Conservation (phyloP, 2,797 vertebrate genomes). For the Sitta carolinensis region DNA sequence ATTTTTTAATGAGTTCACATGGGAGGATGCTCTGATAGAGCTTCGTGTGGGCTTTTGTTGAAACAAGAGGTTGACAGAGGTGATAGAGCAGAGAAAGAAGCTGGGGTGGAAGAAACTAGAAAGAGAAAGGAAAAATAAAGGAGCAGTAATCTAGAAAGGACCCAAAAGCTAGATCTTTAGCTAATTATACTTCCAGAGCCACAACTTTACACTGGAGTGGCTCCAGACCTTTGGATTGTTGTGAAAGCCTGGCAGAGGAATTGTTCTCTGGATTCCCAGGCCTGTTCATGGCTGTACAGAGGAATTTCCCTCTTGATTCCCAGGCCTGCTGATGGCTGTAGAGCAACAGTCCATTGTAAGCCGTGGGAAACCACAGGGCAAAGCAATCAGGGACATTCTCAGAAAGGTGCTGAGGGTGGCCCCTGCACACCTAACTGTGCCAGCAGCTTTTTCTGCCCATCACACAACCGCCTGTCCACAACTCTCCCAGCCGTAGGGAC, state of each 20-base stretch:
- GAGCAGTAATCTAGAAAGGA: background rate
- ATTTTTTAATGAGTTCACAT: accelerated
- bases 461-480: background rate
- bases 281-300: background rate
- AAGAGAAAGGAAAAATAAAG: background rate
- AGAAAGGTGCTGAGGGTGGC: background rate
- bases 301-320: background rate
- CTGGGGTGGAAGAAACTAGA: background rate
- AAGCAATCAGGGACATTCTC: accelerated
- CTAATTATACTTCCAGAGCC: background rate
- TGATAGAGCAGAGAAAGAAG: background rate
- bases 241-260: background rate
- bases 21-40: background rate
- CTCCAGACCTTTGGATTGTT: background rate
- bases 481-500: background rate
- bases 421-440: background rate
- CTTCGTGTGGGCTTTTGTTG: accelerated
- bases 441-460: background rate
- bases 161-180: background rate
- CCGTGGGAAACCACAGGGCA: background rate
- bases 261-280: background rate
- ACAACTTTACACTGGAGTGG: background rate
- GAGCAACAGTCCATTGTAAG: accelerated
- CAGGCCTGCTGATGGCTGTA: background rate
- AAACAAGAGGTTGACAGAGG: background rate